These are phyloP conservation scores for Aix galericulata DNA, from an alignment of 2,113 vertebrate species.

Conservation along the genomic window DNA sequence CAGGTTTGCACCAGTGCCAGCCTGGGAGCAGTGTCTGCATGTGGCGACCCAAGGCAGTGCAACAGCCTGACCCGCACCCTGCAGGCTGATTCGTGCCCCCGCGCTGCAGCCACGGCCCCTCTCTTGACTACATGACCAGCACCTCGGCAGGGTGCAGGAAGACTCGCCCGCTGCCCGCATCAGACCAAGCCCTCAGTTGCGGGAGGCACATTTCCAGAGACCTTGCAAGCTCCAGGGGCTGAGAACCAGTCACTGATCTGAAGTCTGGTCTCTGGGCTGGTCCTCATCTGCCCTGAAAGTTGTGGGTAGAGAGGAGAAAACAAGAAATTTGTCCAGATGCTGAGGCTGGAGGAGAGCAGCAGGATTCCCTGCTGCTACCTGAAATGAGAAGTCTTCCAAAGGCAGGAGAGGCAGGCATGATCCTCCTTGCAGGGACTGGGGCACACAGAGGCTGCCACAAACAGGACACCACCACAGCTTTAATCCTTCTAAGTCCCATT, in stretches of 20 bases:
- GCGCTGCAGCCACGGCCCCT: background rate
- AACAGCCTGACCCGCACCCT: background rate
- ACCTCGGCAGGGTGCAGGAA: background rate
- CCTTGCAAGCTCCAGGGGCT: background rate
- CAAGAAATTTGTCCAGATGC: background rate
- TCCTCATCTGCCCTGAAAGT: background rate
- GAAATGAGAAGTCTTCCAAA: background rate
- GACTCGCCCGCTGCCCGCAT: fast-evolving
- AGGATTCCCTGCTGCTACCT: background rate
- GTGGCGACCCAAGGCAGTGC: fast-evolving
- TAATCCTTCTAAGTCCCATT: background rate
- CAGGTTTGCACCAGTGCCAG: fast-evolving
- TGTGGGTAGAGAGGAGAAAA: background rate
- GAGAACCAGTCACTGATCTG: background rate
- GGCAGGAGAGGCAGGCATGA: background rate
- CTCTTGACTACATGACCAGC: background rate
- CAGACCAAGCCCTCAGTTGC: background rate
- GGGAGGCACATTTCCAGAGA: background rate
- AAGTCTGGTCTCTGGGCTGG: background rate
- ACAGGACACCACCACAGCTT: background rate
- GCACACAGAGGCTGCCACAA: background rate
- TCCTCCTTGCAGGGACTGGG: background rate
- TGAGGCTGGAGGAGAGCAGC: background rate
- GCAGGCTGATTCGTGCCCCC: background rate
- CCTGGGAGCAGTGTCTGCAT: background rate